These are phyloP conservation scores for Litocranius walleri DNA, from an alignment of 2,113 vertebrate species.

Conservation along the genomic window DNA sequence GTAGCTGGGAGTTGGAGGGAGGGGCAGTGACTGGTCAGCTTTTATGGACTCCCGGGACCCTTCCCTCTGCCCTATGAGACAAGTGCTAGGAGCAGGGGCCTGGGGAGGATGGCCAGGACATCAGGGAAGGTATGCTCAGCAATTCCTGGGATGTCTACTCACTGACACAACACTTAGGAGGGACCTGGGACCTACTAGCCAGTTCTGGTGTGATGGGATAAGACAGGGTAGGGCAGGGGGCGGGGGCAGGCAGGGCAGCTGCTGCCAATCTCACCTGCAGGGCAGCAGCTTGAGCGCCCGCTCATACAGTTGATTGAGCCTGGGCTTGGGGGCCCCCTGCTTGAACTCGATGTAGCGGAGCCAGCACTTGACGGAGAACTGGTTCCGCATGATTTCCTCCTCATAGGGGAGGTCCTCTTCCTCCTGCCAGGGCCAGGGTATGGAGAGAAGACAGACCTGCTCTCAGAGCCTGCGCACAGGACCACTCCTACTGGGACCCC, in stretches of 20 bases:
- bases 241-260: not conserved
- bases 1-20: slow-evolving; percentile 80
- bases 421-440: slow-evolving; percentile 78
- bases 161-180: fast-evolving
- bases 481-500: not conserved
- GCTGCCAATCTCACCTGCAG: slow-evolving; percentile 82
- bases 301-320: slow-evolving; percentile 92
- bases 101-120: not conserved
- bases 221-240: not conserved
- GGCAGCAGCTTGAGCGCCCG: slow-evolving; percentile 91
- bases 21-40: not conserved
- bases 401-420: slow-evolving; percentile 94
- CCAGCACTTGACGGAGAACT: slow-evolving; percentile 94
- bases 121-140: not conserved
- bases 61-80: not conserved
- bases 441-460: not conserved
- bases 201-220: not conserved
- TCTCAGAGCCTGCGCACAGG: not conserved
- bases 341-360: slow-evolving; percentile 94
- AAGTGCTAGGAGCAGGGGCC: not conserved
- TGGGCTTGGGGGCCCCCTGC: slow-evolving; percentile 83
- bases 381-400: slow-evolving; percentile 94
- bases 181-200: not conserved
- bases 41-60: not conserved
- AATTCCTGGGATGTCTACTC: not conserved